Conservation (phyloP, 37 sponge, comb jelly and placozoan species). For the Hexactinellida sp. region DNA sequence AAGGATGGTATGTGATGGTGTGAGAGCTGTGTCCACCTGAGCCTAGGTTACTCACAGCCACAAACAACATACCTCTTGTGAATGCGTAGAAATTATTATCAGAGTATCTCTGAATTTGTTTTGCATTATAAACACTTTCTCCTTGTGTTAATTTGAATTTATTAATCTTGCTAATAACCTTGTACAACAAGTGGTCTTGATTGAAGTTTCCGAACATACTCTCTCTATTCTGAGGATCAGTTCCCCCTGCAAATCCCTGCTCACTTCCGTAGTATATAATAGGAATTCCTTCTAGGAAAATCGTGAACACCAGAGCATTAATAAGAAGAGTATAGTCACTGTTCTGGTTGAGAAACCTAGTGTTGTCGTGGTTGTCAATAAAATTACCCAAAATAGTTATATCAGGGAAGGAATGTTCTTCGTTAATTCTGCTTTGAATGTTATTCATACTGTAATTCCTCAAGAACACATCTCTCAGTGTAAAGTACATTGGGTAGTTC, state of each 20-base stretch:
- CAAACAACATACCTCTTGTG: constrained; percentile 51
- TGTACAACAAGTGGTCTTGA: constrained; percentile 30
- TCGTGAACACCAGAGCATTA: constrained; percentile 48
- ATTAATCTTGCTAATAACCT: constrained; percentile 22
- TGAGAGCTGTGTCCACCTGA: constrained; percentile 27
- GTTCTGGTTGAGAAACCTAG: constrained; percentile 40
- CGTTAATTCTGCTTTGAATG: constrained; percentile 38
- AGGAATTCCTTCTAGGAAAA: constrained; percentile 69
- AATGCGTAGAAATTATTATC: constrained; percentile 64
- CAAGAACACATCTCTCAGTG: constrained; percentile 40
- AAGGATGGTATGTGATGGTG: constrained; percentile 65
- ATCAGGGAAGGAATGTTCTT: constrained; percentile 27
- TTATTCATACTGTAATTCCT: constrained; percentile 33
- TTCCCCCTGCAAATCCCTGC: constrained; percentile 43
- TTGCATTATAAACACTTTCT: constrained; percentile 17
- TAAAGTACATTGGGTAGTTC: constrained; percentile 71
- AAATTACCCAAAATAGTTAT: constrained; percentile 51
- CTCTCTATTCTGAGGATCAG: constrained; percentile 46
- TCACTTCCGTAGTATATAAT: constrained; percentile 74
- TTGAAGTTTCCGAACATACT: constrained; percentile 53
- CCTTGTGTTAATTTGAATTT: constrained; percentile 34
- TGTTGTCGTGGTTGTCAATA: constrained; percentile 64
- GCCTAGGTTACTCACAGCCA: constrained; percentile 55
- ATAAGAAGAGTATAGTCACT: constrained; percentile 28
- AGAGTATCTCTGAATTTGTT: constrained; percentile 52